Percentiles rank a stretch among this genome's conserved stretches.
phyloP scores from a whole-genome alignment of 2,888 invertebrate genomes.

The Nomada flava region DNA sequence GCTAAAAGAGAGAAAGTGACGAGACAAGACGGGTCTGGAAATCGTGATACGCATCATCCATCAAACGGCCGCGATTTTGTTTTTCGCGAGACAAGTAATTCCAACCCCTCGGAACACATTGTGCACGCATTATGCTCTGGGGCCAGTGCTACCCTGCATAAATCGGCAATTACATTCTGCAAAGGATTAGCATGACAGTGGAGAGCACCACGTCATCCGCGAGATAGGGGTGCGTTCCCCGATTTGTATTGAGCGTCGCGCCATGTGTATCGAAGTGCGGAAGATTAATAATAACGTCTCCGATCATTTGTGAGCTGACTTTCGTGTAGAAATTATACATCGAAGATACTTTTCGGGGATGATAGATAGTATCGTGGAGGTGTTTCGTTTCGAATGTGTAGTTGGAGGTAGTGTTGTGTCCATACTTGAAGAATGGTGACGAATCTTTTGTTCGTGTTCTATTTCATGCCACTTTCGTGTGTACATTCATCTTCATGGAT shows the following conservation, averaged over 20 bases:
- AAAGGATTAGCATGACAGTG: constrained; percentile 78
- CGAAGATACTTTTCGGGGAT: no score
- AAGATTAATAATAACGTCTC: constrained; percentile 57
- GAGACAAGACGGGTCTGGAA: neutral
- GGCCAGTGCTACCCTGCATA: constrained; percentile 53
- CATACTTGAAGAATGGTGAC: no score
- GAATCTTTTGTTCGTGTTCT: no score
- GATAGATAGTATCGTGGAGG: no score
- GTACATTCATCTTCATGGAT: no score
- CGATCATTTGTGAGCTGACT: constrained; percentile 37
- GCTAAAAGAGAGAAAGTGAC: constrained; percentile 47
- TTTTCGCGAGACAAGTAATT: constrained; percentile 59
- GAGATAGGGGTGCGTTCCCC: constrained; percentile 58
- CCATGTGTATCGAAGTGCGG: constrained; percentile 34
- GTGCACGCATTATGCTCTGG: constrained; percentile 54
- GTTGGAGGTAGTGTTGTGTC: no score
- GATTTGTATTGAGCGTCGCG: constrained; percentile 61
- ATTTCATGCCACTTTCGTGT: no score
- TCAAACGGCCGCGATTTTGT: constrained; percentile 58
- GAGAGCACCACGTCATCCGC: constrained; percentile 75
- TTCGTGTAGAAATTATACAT: constrained; percentile 3
- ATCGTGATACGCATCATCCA: constrained; percentile 50
- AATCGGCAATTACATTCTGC: constrained; percentile 74
- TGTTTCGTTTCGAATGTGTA: no score
- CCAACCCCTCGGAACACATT: constrained; percentile 41